Percentiles rank a stretch among this genome's conserved stretches.
These are phyloP conservation scores for Falco punctatus DNA, from an alignment of 2,113 vertebrate genomes.

Conservation along the genomic window DNA sequence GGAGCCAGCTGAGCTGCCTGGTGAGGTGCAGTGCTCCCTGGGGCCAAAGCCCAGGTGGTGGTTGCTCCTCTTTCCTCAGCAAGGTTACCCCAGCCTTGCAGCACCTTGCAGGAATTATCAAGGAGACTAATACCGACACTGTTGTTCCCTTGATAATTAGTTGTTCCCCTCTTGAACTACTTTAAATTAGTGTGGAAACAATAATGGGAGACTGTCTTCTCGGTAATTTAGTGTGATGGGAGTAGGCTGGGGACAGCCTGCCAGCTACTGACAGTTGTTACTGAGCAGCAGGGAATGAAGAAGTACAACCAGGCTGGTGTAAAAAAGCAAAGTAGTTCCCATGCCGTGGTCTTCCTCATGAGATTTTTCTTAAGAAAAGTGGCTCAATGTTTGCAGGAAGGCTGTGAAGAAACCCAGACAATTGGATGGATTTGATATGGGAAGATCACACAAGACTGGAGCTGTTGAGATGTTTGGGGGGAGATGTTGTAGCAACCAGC, in stretches of 20 bases:
- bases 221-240: neutral
- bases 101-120: neutral
- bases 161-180: neutral
- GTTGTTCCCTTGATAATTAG: neutral
- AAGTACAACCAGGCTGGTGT: neutral
- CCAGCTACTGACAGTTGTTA: neutral
- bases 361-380: neutral
- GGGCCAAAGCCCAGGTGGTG: neutral
- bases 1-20: neutral
- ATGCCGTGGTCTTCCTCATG: neutral
- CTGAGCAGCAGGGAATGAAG: neutral
- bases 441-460: neutral
- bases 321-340: neutral
- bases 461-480: constrained; percentile 36
- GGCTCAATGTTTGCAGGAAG: neutral
- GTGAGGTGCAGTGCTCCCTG: neutral
- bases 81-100: neutral
- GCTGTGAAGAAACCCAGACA: neutral
- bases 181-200: neutral
- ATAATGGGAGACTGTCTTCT: neutral
- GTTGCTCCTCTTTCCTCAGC: neutral
- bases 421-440: neutral
- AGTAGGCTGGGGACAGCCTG: neutral
- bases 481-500: constrained; percentile 66
- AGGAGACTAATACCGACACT: neutral